Conservation (phyloP, 2,888 invertebrate genomes). For the Amiota minor region DNA sequence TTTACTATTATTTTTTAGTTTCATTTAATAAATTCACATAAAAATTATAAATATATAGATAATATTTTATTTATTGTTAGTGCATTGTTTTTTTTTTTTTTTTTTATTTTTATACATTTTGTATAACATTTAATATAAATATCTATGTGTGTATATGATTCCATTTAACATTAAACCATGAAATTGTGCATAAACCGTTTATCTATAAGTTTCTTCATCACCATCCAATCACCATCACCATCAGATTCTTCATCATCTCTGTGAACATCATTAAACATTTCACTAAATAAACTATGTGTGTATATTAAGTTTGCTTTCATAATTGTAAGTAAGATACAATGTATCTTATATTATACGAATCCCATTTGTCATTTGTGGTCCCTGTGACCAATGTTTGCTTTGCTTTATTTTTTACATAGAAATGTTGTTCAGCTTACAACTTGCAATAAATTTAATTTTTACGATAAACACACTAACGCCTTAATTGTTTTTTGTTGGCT, state of each 20-base stretch:
- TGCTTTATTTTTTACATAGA: background rate
- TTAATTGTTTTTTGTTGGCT: too few species aligned
- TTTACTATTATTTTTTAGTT: background rate
- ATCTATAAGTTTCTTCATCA: background rate
- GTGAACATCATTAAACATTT: too few species aligned
- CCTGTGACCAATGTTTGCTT: conserved; percentile 48
- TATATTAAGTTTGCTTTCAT: too few species aligned
- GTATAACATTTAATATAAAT: too few species aligned
- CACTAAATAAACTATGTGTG: too few species aligned
- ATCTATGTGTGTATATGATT: too few species aligned
- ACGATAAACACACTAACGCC: too few species aligned
- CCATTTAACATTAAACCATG: background rate
- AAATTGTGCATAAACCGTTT: background rate
- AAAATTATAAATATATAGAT: background rate
- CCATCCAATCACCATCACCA: background rate
- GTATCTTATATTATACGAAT: too few species aligned
- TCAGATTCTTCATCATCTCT: background rate
- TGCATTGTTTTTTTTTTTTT: background rate
- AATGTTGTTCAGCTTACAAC: conserved; percentile 1
- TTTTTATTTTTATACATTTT: too few species aligned
- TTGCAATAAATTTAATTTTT: too few species aligned
- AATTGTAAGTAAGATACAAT: too few species aligned
- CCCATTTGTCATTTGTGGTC: conserved; percentile 46
- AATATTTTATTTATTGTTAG: conserved; percentile 12
- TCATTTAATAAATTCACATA: conserved; percentile 13